These are phyloP conservation scores for Loxodonta africana DNA, from an alignment of 2,113 vertebrate genomes.

Conservation along the genomic window DNA sequence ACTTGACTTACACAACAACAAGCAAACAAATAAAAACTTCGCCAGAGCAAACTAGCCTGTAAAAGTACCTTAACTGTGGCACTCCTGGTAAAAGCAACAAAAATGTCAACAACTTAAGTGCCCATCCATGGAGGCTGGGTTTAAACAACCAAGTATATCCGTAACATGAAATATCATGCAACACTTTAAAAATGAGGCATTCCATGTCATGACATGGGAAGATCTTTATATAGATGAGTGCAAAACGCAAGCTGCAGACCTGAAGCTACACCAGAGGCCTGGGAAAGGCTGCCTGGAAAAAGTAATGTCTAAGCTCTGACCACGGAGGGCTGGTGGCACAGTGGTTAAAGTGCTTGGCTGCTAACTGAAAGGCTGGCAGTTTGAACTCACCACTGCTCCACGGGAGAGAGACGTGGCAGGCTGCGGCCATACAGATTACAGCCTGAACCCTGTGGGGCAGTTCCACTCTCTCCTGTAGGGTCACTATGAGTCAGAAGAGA, in stretches of 20 bases:
- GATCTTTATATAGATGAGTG: neutral
- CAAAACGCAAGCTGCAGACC: neutral
- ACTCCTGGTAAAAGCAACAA: neutral
- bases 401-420: neutral
- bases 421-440: neutral
- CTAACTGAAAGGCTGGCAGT: neutral
- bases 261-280: neutral
- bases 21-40: neutral
- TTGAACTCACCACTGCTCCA: too few species aligned
- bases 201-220: neutral
- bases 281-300: neutral
- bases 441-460: too few species aligned
- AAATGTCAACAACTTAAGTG: neutral
- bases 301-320: neutral
- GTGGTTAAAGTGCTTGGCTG: neutral
- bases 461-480: too few species aligned
- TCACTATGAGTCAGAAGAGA: too few species aligned
- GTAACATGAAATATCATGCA: neutral
- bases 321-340: neutral
- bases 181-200: neutral
- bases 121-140: neutral
- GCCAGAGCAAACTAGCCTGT: neutral
- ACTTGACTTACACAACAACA: neutral
- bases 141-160: conserved; percentile 3
- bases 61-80: neutral